phyloP scores from a whole-genome alignment of 1,140 invertebrate genomes.

The Adelges cooleyi region DNA sequence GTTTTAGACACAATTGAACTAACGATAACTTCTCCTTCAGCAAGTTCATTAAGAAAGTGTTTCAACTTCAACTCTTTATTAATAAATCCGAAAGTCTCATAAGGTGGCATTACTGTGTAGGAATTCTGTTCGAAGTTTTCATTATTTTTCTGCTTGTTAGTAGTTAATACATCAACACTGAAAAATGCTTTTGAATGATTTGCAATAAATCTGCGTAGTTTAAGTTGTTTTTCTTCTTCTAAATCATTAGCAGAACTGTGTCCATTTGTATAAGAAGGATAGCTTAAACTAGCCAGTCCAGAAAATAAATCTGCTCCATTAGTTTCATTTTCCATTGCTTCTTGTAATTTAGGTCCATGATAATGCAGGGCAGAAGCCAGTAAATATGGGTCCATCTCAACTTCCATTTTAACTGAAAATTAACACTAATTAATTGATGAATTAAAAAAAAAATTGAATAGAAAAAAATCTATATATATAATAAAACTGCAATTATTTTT shows the following conservation, averaged over 20 bases:
- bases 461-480: no score
- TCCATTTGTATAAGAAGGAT: conserved; percentile 8
- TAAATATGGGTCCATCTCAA: conserved; percentile 14
- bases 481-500: no score
- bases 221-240: conserved; percentile 10
- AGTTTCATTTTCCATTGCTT: not conserved
- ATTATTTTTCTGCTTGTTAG: conserved; percentile 4
- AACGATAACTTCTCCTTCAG: conserved; percentile 67
- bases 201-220: conserved; percentile 14
- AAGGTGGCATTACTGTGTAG: conserved; percentile 71
- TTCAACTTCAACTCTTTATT: conserved; percentile 57
- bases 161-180: conserved; percentile 6
- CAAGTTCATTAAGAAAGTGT: conserved; percentile 38
- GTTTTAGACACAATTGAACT: conserved; percentile 62
- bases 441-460: no score
- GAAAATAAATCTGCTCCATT: not conserved
- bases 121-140: conserved; percentile 45
- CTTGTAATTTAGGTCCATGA: conserved; percentile 20
- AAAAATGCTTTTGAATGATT: conserved; percentile 20
- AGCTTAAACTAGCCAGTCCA: conserved; percentile 6
- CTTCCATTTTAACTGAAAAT: conserved; percentile 24
- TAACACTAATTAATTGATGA: no score
- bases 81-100: conserved; percentile 64
- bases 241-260: conserved; percentile 2
- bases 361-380: not conserved